These are phyloP conservation scores for Cantharis nigra DNA, from an alignment of 2,888 invertebrate species.

Conservation along the genomic window DNA sequence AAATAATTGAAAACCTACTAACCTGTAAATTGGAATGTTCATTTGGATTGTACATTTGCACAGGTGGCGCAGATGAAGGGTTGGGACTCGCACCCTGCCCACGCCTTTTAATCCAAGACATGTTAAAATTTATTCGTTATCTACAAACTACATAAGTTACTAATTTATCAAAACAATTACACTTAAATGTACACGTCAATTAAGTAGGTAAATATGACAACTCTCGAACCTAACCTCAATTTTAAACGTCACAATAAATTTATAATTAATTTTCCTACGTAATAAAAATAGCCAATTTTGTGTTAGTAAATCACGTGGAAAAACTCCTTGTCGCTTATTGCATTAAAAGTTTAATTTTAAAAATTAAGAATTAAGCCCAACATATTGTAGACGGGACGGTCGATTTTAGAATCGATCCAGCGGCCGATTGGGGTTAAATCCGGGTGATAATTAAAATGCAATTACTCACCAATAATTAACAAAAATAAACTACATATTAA, in stretches of 20 bases:
- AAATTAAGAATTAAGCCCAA: neutral
- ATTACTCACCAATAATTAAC: slow-evolving; percentile 2
- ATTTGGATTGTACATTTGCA: slow-evolving; percentile 54
- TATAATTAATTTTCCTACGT: neutral
- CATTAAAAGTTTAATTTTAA: neutral
- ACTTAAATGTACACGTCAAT: neutral
- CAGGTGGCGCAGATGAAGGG: slow-evolving; percentile 44
- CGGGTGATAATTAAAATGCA: neutral
- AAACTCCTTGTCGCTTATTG: neutral
- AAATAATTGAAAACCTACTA: slow-evolving; percentile 29
- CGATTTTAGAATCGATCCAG: neutral
- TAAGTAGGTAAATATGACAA: slow-evolving; percentile 9
- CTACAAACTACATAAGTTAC: neutral
- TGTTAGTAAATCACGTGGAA: neutral
- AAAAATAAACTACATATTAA: slow-evolving; percentile 1
- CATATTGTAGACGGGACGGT: neutral
- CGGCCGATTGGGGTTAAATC: neutral
- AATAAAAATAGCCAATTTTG: neutral
- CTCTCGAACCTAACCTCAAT: slow-evolving; percentile 18
- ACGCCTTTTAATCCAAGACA: slow-evolving; percentile 55
- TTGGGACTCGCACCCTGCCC: slow-evolving; percentile 45
- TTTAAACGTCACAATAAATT: slow-evolving; percentile 16
- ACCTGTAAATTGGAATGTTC: slow-evolving; percentile 52
- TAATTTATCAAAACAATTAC: neutral
- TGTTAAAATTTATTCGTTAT: slow-evolving; percentile 25